Base-by-base conservation (phyloP, 2,113 vertebrate genomes). In the Diphyllodes magnificus region DNA sequence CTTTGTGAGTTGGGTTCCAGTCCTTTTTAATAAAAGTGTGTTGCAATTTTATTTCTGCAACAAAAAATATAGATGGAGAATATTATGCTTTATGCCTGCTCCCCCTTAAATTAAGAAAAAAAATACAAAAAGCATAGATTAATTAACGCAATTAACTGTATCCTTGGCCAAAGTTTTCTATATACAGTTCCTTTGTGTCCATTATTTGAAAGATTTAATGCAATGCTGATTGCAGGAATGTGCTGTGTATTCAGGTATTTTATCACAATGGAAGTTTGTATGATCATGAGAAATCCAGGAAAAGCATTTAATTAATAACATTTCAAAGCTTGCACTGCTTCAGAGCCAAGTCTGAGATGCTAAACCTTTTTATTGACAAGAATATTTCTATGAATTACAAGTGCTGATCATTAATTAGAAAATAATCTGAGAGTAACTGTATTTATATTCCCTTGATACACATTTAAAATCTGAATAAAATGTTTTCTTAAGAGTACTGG, bases 101-200 rank as follows among this genome's bases (percentile, higher is more conserved):
- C 37, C 50, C 23, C 66, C 80, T 96, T 95, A 95, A 95, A 94
- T 91, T 93, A 94, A 68, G 70, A 56, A 86, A 69, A 81, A 95
- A 83, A 73, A 51, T 39, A 60, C 23, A 94, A 88, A 85, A 90
- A 6, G 18, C 91, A 91, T 47, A 92, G 96, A 95, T 90, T 92
- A 96, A 92, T 35, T 95, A 87, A 92, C 70, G 84, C 8, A 90
- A 92, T 88, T 91, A 94, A 80, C 57, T 77, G 35, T 92, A 95
- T 90, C 95, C 70, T 93, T 64, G 86, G 50, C 4, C 28, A 49
- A 64, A 81, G 23, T 90, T 91, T 95, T 97, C 91, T 92, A 83
- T 63, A 82, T 53, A 54, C 15, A 71, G 35, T 81, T 85, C 20
- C 66, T 69, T 54, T 56, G 40, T 89, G 79, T 77, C 12, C 35